Evolutionary conservation across 2,113 vertebrate species (phyloP).

Genomic region (Tor tambroides): DNA sequence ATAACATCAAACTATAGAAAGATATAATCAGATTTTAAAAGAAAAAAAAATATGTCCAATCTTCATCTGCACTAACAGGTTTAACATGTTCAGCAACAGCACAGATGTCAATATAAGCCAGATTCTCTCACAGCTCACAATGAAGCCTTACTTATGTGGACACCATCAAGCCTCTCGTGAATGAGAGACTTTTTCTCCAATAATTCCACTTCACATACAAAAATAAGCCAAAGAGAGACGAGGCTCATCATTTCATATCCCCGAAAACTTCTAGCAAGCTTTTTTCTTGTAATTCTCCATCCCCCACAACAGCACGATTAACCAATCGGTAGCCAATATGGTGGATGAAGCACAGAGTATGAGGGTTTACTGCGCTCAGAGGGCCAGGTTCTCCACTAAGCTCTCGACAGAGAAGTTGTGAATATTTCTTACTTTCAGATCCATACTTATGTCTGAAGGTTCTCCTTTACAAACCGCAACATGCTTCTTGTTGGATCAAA

Average conservation of each 20-base stretch:
- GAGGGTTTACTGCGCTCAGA: slow-evolving; percentile 19
- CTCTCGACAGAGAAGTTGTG: slow-evolving; percentile 26
- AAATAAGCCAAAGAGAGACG: slow-evolving; percentile 1
- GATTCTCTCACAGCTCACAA: slow-evolving; percentile 8
- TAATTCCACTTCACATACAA: slow-evolving; percentile 34
- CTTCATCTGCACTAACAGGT: slow-evolving; percentile 7
- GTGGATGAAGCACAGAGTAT: background rate
- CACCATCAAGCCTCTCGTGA: slow-evolving; percentile 6
- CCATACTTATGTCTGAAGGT: slow-evolving; percentile 37
- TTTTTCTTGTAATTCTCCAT: slow-evolving; percentile 9
- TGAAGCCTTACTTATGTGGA: slow-evolving; percentile 2
- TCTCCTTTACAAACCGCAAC: slow-evolving; percentile 29
- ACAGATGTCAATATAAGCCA: background rate
- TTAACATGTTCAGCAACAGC: slow-evolving; percentile 6
- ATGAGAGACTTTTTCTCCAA: slow-evolving; percentile 16
- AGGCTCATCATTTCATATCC: slow-evolving; percentile 33
- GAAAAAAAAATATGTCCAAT: background rate
- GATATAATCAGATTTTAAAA: too few species aligned
- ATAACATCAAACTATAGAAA: background rate
- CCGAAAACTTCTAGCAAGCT: slow-evolving; percentile 31
- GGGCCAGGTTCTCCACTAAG: slow-evolving; percentile 32
- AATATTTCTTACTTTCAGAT: slow-evolving; percentile 35
- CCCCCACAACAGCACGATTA: background rate
- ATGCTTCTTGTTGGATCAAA: slow-evolving; percentile 32
- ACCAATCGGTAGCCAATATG: slow-evolving; percentile 14